phyloP scores from a whole-genome alignment of 1,140 invertebrate species.

The Brachionus calyciflorus region DNA sequence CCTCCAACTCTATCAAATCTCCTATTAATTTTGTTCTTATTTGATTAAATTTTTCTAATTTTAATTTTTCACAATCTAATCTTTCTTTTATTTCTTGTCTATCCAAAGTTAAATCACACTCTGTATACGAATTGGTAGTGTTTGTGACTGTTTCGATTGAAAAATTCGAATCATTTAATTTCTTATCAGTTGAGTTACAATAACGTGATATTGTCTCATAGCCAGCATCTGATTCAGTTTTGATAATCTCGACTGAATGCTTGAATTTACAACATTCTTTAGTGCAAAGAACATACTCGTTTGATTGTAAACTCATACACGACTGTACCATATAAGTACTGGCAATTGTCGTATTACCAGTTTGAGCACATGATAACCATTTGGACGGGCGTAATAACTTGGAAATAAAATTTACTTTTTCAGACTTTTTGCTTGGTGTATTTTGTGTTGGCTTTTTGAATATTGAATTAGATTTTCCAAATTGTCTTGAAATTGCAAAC shows the following conservation, averaged over 20 bases:
- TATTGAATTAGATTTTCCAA: not conserved
- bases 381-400: not conserved
- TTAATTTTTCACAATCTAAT: not conserved
- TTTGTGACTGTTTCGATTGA: slow-evolving; percentile 9
- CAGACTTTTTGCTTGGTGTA: not conserved
- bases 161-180: not conserved
- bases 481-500: not conserved
- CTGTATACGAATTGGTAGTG: slow-evolving; percentile 12
- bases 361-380: slow-evolving; percentile 31
- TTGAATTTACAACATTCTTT: not conserved
- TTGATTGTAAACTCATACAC: not conserved
- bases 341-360: slow-evolving; percentile 3
- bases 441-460: not conserved
- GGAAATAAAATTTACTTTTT: not conserved
- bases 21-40: slow-evolving; percentile 20
- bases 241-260: not conserved
- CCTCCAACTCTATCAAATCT: slow-evolving; percentile 21
- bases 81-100: not conserved
- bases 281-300: not conserved
- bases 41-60: slow-evolving; percentile 31
- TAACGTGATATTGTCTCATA: slow-evolving; percentile 31
- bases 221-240: not conserved
- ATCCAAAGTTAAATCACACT: not conserved
- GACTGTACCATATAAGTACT: not conserved
- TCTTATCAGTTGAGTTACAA: not conserved